These are phyloP conservation scores for Buathra laborator DNA, from an alignment of 2,888 invertebrate genomes.

Conservation along the genomic window DNA sequence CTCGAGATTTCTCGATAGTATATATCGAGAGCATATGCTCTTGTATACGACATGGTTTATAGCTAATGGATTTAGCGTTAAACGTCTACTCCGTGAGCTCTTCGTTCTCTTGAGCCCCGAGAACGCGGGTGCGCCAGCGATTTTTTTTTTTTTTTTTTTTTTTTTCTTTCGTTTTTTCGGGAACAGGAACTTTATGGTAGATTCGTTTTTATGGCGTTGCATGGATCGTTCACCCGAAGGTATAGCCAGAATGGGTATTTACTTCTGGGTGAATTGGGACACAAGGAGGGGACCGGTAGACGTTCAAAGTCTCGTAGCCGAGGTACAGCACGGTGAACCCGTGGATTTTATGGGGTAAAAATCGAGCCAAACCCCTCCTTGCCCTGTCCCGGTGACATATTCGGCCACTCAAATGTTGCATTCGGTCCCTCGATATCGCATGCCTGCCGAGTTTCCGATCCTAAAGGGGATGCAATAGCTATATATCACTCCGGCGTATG, in stretches of 20 bases:
- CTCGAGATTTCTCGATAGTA: not conserved
- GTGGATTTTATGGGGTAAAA: constrained; percentile 58
- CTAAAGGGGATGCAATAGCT: no score
- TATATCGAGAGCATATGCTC: not conserved
- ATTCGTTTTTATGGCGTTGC: constrained; percentile 59
- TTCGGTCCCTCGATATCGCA: constrained; percentile 40
- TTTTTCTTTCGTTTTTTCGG: not conserved
- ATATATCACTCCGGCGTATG: no score
- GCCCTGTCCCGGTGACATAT: constrained; percentile 30
- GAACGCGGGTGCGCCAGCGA: constrained; percentile 9
- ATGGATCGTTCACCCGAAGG: constrained; percentile 46
- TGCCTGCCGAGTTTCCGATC: not conserved
- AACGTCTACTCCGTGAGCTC: constrained; percentile 8
- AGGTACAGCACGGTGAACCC: constrained; percentile 29
- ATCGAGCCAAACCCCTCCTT: constrained; percentile 25
- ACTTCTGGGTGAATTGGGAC: constrained; percentile 48
- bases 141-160: constrained; percentile 27
- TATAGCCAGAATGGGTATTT: constrained; percentile 31
- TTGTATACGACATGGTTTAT: not conserved
- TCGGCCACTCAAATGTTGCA: constrained; percentile 45
- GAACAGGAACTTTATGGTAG: constrained; percentile 25
- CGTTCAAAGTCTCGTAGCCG: not conserved
- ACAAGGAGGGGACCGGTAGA: constrained; percentile 8
- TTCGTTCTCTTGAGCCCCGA: not conserved
- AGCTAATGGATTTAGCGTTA: constrained; percentile 40